These are phyloP conservation scores for Heteropelma amictum DNA, from an alignment of 2,888 invertebrate genomes.

Conservation along the genomic window DNA sequence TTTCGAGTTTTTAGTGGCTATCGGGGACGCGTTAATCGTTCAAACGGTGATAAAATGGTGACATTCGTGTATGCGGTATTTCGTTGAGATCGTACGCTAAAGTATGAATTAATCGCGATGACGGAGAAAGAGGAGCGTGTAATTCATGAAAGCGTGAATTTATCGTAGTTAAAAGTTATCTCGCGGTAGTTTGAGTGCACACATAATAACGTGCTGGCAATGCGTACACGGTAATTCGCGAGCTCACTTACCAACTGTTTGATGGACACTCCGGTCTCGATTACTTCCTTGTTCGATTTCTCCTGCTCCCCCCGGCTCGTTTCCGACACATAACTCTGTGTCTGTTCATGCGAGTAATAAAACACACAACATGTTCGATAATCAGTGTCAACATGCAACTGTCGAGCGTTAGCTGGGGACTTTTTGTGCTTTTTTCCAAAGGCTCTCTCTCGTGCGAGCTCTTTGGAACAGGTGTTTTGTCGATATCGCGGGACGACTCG, in stretches of 20 bases:
- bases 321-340: conserved; percentile 76
- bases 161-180: neutral
- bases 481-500: neutral
- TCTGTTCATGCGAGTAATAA: conserved; percentile 73
- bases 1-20: no score
- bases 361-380: conserved; percentile 50
- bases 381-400: conserved; percentile 52
- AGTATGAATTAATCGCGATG: neutral
- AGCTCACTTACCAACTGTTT: conserved; percentile 78
- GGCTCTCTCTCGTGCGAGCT: no score
- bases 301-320: conserved; percentile 73
- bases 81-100: no score
- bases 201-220: neutral
- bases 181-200: neutral
- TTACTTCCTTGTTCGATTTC: conserved; percentile 75
- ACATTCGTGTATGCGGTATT: no score
- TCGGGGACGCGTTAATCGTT: no score
- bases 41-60: no score
- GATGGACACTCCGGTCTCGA: conserved; percentile 79
- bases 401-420: conserved; percentile 6
- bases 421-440: neutral
- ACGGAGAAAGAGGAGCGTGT: neutral
- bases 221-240: conserved; percentile 27
- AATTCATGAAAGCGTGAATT: neutral
- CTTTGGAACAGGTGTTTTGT: neutral